These are phyloP conservation scores for Mactromeris polynyma DNA, from an alignment of 2,888 invertebrate species.

Conservation along the genomic window DNA sequence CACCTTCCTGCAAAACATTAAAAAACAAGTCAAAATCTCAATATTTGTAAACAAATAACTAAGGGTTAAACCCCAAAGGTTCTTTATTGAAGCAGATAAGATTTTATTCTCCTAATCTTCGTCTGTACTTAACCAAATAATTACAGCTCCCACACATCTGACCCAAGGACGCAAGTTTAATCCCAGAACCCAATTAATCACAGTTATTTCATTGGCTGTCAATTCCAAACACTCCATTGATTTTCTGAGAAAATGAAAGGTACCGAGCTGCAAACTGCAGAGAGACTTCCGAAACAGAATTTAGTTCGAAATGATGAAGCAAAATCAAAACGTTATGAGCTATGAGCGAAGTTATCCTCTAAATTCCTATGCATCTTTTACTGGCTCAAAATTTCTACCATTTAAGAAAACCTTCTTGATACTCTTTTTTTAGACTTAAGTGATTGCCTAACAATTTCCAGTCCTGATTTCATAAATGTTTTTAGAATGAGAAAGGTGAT, in stretches of 20 bases:
- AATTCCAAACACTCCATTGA: neutral
- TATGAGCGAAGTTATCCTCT: no score
- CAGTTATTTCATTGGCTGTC: neutral
- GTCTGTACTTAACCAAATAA: neutral
- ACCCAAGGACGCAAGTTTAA: neutral
- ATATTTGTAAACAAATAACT: neutral
- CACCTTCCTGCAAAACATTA: conserved; percentile 93
- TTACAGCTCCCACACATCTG: neutral
- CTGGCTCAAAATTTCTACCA: no score
- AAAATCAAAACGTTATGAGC: no score
- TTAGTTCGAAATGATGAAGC: no score
- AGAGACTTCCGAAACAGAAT: no score
- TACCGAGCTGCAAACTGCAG: no score
- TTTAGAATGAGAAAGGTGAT: no score
- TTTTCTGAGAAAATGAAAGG: neutral
- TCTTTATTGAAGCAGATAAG: neutral
- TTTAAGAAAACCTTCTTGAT: no score
- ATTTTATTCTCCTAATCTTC: neutral
- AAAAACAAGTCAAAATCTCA: neutral
- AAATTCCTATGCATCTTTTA: no score
- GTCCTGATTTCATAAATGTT: no score
- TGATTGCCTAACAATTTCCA: no score
- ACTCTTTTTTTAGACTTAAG: no score
- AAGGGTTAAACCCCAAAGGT: neutral
- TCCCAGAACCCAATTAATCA: neutral